These are phyloP conservation scores for Nettapus auritus DNA, from an alignment of 2,113 vertebrate species.

Conservation along the genomic window DNA sequence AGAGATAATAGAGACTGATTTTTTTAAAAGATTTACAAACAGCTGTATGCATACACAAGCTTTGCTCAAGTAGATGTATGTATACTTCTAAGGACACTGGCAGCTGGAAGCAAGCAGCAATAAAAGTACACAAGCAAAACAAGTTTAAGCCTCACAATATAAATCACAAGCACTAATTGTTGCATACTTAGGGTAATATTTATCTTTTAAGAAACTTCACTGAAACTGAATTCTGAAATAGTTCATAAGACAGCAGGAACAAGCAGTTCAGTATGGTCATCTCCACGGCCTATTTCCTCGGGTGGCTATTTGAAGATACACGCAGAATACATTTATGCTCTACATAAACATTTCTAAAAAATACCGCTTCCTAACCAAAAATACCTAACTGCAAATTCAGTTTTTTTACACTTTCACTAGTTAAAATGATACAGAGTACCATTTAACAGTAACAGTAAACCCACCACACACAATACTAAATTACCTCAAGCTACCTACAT, in stretches of 20 bases:
- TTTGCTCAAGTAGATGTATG: neutral
- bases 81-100: neutral
- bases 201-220: neutral
- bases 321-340: neutral
- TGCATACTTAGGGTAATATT: neutral
- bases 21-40: neutral
- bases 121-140: neutral
- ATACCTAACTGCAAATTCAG: neutral
- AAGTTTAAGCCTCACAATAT: neutral
- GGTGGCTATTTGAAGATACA: neutral
- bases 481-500: neutral
- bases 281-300: neutral
- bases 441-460: neutral
- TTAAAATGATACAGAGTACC: neutral
- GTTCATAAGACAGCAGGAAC: neutral
- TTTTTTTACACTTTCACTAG: neutral
- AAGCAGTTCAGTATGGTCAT: neutral
- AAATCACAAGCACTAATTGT: neutral
- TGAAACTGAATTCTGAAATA: neutral
- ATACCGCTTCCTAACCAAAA: neutral
- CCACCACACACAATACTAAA: neutral
- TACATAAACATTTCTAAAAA: neutral
- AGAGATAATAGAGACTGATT: constrained; percentile 35
- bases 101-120: neutral
- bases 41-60: neutral